Percentiles rank a stretch among this genome's conserved stretches.
Evolutionary conservation across 2,113 vertebrate genomes (phyloP).

Genomic region (Daubentonia madagascariensis): DNA sequence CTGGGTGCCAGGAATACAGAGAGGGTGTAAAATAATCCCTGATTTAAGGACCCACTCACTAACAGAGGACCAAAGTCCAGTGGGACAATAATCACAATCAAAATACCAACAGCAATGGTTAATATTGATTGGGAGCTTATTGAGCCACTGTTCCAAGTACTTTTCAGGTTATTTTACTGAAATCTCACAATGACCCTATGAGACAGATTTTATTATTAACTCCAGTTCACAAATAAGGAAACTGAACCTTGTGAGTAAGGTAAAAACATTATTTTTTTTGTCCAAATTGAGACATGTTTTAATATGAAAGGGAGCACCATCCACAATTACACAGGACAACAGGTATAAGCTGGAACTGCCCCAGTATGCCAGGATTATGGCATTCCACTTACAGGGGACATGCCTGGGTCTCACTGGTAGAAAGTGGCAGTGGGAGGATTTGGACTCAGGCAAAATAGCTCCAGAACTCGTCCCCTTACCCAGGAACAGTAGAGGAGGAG

Average conservation of each 20-base stretch:
- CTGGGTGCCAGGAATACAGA: not conserved
- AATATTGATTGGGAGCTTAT: not conserved
- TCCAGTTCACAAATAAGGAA: constrained; percentile 18
- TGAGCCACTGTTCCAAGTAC: not conserved
- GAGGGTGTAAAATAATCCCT: not conserved
- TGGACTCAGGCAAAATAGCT: not conserved
- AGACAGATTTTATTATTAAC: constrained; percentile 7
- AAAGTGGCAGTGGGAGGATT: not conserved
- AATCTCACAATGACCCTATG: not conserved
- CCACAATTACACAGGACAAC: not conserved
- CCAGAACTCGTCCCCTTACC: not conserved
- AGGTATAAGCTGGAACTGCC: not conserved
- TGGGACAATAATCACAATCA: not conserved
- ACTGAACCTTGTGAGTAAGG: not conserved
- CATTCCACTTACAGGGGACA: not conserved
- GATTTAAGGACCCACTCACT: not conserved
- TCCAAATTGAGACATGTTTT: not conserved
- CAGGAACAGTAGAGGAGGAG: not conserved
- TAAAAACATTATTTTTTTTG: not conserved
- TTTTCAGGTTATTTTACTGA: not conserved
- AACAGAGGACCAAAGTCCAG: not conserved
- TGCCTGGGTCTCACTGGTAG: not conserved
- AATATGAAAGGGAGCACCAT: not conserved
- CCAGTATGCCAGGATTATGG: not conserved
- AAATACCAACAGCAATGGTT: not conserved